These are phyloP conservation scores for Gobius niger DNA, from an alignment of 2,113 vertebrate species.

Conservation along the genomic window DNA sequence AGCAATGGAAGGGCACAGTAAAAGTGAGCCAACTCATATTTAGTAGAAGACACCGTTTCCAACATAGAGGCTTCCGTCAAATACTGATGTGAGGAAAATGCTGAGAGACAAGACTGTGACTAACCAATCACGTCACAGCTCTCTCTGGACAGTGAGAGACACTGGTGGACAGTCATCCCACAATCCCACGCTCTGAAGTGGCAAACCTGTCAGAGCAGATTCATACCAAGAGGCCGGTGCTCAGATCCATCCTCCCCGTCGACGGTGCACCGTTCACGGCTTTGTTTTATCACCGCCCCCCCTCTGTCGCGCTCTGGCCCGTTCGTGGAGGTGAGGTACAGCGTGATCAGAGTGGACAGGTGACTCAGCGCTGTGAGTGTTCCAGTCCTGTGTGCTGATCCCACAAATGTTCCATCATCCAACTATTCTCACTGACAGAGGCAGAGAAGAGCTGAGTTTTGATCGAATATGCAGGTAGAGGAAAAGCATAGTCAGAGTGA, in stretches of 20 bases:
- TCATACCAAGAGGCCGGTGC: slow-evolving; percentile 45
- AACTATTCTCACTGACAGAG: slow-evolving; percentile 26
- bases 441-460: slow-evolving; percentile 5
- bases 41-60: background rate
- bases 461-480: background rate
- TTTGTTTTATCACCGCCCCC: slow-evolving; percentile 48
- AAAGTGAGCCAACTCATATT: background rate
- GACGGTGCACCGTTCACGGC: slow-evolving; percentile 10
- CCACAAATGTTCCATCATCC: slow-evolving; percentile 50
- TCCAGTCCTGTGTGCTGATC: slow-evolving; percentile 44
- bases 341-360: slow-evolving; percentile 65
- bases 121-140: slow-evolving; percentile 50
- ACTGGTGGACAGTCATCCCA: slow-evolving; percentile 61
- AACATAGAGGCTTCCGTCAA: slow-evolving; percentile 11
- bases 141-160: slow-evolving; percentile 58
- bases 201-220: slow-evolving; percentile 62
- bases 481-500: no score
- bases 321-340: slow-evolving; percentile 53
- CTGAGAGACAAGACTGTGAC: slow-evolving; percentile 63
- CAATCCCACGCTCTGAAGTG: slow-evolving; percentile 44
- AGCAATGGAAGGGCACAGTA: background rate
- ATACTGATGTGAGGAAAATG: slow-evolving; percentile 58
- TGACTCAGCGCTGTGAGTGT: slow-evolving; percentile 44
- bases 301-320: slow-evolving; percentile 51
- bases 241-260: slow-evolving; percentile 44